Evolutionary conservation across 2,797 vertebrate genomes (phyloP), one percentile per base, ranked within the genome.

Genomic region (Premnoplex brunnescens): DNA sequence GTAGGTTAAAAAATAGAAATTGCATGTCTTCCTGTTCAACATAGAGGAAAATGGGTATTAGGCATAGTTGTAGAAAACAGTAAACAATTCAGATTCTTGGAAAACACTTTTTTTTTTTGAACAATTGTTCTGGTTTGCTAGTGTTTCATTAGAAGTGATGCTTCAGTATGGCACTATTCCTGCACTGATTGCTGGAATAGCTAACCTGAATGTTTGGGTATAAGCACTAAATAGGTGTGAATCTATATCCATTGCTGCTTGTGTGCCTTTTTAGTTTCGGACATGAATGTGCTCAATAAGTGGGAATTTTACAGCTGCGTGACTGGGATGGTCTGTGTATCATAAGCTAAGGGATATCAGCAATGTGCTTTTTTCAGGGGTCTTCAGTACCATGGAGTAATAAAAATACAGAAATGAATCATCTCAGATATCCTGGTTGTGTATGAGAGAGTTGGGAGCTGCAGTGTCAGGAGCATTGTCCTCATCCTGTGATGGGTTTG

Each of bases 281-380:
- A 43, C 60, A 32, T 16, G 39, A 23, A 71, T 32, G 7, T 51
- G 22, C 15, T 39, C 9, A 37, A 23, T 16, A 13, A 26, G 13
- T 18, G 39, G 21, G 26, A 49, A 1, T 1, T 4, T 12, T 44
- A 16, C 0, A 2, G 36, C 36, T 1, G 3, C 8, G 12, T 44
- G n/a, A 49, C 18, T 36, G 32, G 58, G 52, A 28, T 49, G 24
- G n/a, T 66, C n/a, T 66, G n/a, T 27, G 28, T 10, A 44, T 55
- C 2, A 1, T 49, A 66, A 55, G 28, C 52, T 28, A 49, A 23
- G 56, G 34, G 16, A 6, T 27, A 28, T 43, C 55, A 71, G 46
- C 0, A 1, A 13, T 28, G 41, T 44, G 41, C 22, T n/a, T 60
- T 51, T 46, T 28, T 28, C 15, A 51, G 60, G 26, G 66, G 27